Evolutionary conservation across 2,888 invertebrate species (phyloP).

Genomic region (Drepana falcataria): DNA sequence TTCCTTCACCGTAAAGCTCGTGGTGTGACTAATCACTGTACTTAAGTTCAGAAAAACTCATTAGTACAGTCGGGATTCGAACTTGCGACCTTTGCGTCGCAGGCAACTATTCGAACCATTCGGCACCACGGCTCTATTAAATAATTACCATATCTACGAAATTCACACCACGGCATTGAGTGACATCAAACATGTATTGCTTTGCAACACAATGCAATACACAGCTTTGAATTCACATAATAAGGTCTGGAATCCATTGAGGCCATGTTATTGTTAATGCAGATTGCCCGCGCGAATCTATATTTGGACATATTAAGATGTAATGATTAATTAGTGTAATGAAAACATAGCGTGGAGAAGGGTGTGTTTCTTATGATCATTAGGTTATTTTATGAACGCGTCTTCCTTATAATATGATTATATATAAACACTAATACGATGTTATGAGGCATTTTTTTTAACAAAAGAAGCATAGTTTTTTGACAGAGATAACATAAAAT

Average conservation of each 20-base stretch:
- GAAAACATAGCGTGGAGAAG: slow-evolving; percentile 22
- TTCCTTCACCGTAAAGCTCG: no score
- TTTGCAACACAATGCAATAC: slow-evolving; percentile 5
- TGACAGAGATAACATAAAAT: no score
- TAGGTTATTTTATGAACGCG: neutral
- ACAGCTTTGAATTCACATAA: slow-evolving; percentile 1
- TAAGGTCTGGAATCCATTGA: slow-evolving; percentile 9
- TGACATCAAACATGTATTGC: slow-evolving; percentile 19
- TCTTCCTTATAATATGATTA: no score
- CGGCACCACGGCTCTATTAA: neutral
- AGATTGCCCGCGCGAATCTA: slow-evolving; percentile 5
- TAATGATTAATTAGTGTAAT: slow-evolving; percentile 30
- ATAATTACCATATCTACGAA: slow-evolving; percentile 21
- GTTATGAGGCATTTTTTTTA: no score
- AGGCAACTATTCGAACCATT: no score
- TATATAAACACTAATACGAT: no score
- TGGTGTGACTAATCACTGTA: no score
- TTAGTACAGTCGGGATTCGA: no score
- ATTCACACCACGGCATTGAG: slow-evolving; percentile 20
- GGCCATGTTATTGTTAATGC: neutral
- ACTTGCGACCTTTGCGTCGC: no score
- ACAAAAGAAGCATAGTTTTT: no score
- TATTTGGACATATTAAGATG: slow-evolving; percentile 18
- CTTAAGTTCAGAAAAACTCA: no score
- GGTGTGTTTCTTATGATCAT: slow-evolving; percentile 21